Percentiles rank a stretch among this genome's conserved stretches.
These are phyloP conservation scores for Ginglymostoma cirratum DNA, from an alignment of 2,113 vertebrate genomes.

Conservation along the genomic window DNA sequence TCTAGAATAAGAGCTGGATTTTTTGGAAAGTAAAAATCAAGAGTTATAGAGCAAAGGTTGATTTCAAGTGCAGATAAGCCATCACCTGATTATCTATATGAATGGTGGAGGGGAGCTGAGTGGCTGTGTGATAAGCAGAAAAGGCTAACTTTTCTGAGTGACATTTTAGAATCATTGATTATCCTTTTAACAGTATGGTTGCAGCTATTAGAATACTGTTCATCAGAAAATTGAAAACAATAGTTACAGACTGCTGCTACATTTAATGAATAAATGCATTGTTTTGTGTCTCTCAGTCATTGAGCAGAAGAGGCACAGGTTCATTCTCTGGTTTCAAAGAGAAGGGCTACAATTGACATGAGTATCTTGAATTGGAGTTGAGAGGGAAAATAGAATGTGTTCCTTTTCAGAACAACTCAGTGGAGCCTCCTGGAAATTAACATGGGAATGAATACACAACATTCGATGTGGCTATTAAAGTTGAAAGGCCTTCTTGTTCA, in stretches of 20 bases:
- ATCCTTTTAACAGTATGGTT: too few species aligned
- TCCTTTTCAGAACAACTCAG: neutral
- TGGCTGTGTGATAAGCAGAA: too few species aligned
- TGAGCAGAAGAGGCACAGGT: neutral
- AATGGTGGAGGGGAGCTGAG: too few species aligned
- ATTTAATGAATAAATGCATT: neutral
- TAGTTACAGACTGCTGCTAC: neutral
- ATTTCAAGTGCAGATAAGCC: neutral
- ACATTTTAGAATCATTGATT: too few species aligned
- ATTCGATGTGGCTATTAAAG: neutral
- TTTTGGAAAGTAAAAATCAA: neutral
- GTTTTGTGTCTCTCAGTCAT: neutral
- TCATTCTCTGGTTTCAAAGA: neutral
- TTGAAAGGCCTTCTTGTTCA: neutral
- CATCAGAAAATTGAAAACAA: neutral
- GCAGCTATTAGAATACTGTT: neutral
- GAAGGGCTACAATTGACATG: neutral
- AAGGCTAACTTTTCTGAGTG: too few species aligned
- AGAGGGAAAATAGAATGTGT: neutral
- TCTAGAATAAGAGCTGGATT: too few species aligned
- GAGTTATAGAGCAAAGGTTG: neutral
- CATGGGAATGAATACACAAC: neutral
- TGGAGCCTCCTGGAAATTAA: neutral
- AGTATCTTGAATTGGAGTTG: neutral
- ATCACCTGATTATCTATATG: too few species aligned